Evolutionary conservation across 1,140 invertebrate species (phyloP).

Genomic region (Drosophila repletoides): DNA sequence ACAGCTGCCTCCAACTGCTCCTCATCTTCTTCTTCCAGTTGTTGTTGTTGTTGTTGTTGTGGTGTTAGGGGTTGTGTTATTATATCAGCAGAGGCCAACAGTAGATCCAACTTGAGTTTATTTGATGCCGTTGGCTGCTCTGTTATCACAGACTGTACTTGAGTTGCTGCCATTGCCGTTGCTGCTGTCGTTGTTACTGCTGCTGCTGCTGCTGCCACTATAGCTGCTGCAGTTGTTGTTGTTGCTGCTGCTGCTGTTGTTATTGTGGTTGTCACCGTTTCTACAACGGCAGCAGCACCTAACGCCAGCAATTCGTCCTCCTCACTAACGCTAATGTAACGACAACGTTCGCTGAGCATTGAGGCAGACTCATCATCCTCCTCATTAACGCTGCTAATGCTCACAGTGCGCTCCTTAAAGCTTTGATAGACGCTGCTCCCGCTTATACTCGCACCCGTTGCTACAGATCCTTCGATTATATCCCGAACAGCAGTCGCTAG

Average conservation of each 20-base stretch:
- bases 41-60: constrained; percentile 39
- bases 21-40: constrained; percentile 4
- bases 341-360: constrained; percentile 70
- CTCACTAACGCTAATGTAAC: constrained; percentile 75
- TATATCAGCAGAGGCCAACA: constrained; percentile 79
- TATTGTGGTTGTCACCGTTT: constrained; percentile 7
- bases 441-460: constrained; percentile 10
- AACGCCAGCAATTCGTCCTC: constrained; percentile 66
- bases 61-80: constrained; percentile 61
- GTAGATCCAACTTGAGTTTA: constrained; percentile 74
- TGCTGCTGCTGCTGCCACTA: constrained; percentile 17
- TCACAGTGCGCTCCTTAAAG: constrained; percentile 74
- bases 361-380: constrained; percentile 74
- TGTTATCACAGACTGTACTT: constrained; percentile 82
- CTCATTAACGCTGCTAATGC: constrained; percentile 75
- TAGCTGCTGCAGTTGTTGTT: constrained; percentile 8
- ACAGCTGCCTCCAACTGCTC: constrained; percentile 23
- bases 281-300: constrained; percentile 29
- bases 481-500: constrained; percentile 18
- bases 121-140: constrained; percentile 81
- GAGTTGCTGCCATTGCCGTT: constrained; percentile 45
- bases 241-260: background rate
- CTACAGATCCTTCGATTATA: constrained; percentile 38
- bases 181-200: constrained; percentile 36
- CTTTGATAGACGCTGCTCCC: constrained; percentile 49